These are phyloP conservation scores for Trochalopteron elliotii DNA, from an alignment of 2,113 vertebrate genomes.

Conservation along the genomic window DNA sequence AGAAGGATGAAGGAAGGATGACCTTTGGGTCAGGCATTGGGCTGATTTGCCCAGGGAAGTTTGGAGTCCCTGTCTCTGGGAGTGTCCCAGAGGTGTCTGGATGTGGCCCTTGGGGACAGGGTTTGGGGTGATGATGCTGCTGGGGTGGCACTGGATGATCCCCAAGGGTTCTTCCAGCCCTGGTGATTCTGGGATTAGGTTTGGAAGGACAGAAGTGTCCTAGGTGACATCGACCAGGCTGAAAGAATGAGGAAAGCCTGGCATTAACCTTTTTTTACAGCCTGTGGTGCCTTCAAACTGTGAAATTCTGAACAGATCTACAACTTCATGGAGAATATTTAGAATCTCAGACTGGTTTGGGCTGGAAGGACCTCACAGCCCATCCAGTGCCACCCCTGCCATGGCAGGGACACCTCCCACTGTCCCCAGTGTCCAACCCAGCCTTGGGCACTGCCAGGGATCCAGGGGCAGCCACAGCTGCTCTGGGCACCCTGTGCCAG, in stretches of 20 bases:
- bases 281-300: neutral
- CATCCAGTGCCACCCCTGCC: neutral
- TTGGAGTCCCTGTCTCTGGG: neutral
- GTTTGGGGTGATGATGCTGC: neutral
- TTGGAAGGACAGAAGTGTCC: neutral
- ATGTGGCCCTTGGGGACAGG: neutral
- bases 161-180: neutral
- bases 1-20: neutral
- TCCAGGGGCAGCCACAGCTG: neutral
- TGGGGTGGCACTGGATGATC: neutral
- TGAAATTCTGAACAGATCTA: neutral
- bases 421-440: neutral
- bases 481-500: neutral
- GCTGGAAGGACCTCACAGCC: accelerated
- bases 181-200: neutral
- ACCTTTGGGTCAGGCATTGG: neutral
- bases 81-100: neutral
- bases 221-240: neutral
- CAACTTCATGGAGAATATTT: neutral
- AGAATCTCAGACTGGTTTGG: neutral
- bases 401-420: neutral
- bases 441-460: neutral
- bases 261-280: neutral
- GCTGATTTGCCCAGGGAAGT: neutral
- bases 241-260: neutral